Evolutionary conservation across 2,888 invertebrate genomes (phyloP).

Genomic region (Trachelus stipa): DNA sequence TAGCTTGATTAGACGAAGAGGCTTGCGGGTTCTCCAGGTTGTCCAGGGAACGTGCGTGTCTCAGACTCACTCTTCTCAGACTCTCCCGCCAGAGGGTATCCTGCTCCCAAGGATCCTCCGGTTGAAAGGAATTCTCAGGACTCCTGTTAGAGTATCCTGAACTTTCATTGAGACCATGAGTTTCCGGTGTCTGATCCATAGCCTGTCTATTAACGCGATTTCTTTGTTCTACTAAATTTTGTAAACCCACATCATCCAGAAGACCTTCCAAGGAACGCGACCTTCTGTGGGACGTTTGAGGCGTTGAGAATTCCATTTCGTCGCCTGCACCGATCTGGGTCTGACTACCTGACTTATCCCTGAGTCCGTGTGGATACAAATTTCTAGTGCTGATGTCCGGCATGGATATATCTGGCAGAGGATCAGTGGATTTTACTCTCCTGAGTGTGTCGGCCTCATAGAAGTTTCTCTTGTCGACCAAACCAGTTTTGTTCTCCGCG

Average conservation of each 20-base stretch:
- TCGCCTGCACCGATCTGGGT: conserved; percentile 29
- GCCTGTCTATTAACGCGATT: conserved; percentile 45
- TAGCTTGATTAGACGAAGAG: conserved; percentile 51
- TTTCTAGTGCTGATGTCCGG: conserved; percentile 56
- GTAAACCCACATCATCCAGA: conserved; percentile 68
- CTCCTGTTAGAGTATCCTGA: conserved; percentile 19
- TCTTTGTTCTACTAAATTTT: conserved; percentile 53
- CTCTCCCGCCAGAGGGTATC: conserved; percentile 86
- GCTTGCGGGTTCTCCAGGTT: conserved; percentile 75
- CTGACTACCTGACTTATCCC: conserved; percentile 56
- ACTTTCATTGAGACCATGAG: not conserved
- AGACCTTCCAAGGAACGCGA: conserved; percentile 73
- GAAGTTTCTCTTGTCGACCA: conserved; percentile 78
- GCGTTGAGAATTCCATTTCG: conserved; percentile 24
- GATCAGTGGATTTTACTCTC: conserved; percentile 64
- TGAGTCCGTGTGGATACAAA: conserved; percentile 63
- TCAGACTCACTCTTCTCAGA: conserved; percentile 80
- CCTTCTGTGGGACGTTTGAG: conserved; percentile 64
- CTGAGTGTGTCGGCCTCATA: conserved; percentile 77
- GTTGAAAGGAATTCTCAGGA: conserved; percentile 32
- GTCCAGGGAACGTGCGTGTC: conserved; percentile 86
- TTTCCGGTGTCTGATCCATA: conserved; percentile 12
- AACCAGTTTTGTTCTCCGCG: conserved; percentile 57
- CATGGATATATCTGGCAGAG: conserved; percentile 53
- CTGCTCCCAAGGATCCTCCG: conserved; percentile 84